phyloP scores from a whole-genome alignment of 2,888 invertebrate species.

The Vanessa cardui region DNA sequence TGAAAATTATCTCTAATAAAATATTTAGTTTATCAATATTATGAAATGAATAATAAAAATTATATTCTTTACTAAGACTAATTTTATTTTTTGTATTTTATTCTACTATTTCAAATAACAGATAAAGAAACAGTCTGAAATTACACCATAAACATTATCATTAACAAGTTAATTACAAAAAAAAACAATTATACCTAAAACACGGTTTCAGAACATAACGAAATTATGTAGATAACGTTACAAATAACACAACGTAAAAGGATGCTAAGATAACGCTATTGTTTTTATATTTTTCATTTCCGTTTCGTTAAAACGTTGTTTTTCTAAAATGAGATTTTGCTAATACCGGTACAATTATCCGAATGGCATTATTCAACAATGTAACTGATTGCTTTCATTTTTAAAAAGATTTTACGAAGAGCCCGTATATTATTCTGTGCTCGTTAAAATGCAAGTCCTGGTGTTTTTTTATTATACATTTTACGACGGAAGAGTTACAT shows the following conservation, averaged over 20 bases:
- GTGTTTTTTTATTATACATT: slow-evolving; percentile 75
- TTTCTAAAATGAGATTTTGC: slow-evolving; percentile 10
- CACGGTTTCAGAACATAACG: slow-evolving; percentile 53
- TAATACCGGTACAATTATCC: slow-evolving; percentile 27
- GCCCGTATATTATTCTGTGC: slow-evolving; percentile 77
- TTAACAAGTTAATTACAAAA: slow-evolving; percentile 68
- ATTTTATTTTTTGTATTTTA: slow-evolving; percentile 6
- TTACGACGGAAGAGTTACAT: slow-evolving; percentile 78
- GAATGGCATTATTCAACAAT: slow-evolving; percentile 40
- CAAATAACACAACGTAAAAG: slow-evolving; percentile 49
- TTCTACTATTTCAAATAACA: slow-evolving; percentile 7
- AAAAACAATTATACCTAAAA: slow-evolving; percentile 58
- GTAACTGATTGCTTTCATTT: slow-evolving; percentile 56
- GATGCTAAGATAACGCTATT: slow-evolving; percentile 58
- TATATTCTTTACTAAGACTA: slow-evolving; percentile 4
- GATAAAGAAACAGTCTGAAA: slow-evolving; percentile 27
- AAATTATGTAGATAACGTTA: slow-evolving; percentile 57
- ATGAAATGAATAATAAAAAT: slow-evolving; percentile 1
- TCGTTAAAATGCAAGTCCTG: slow-evolving; percentile 77
- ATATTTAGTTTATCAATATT: not conserved
- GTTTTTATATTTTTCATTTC: slow-evolving; percentile 58
- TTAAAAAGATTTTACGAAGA: slow-evolving; percentile 55
- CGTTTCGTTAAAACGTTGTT: slow-evolving; percentile 53
- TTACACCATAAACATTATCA: slow-evolving; percentile 47
- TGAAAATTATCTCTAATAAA: not conserved